Evolutionary conservation across 2,888 invertebrate genomes (phyloP).

Genomic region (Bellardia bayeri): DNA sequence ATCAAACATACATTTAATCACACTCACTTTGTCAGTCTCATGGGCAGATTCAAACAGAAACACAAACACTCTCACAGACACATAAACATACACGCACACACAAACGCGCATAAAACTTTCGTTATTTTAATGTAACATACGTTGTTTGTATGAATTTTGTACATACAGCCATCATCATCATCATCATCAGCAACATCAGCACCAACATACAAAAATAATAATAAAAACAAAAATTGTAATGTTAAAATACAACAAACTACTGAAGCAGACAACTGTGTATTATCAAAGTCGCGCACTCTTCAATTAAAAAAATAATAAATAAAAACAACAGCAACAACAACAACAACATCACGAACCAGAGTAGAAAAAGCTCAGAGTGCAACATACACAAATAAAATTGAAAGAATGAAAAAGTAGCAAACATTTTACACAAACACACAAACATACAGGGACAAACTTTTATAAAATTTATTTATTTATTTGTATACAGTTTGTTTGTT

Average conservation of each 20-base stretch:
- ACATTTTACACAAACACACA: slow-evolving; percentile 42
- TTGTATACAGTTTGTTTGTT: background rate
- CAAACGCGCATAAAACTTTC: slow-evolving; percentile 45
- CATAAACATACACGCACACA: background rate
- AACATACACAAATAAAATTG: slow-evolving; percentile 70
- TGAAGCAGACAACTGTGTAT: slow-evolving; percentile 74
- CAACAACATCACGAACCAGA: background rate
- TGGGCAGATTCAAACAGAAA: slow-evolving; percentile 32
- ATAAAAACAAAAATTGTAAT: slow-evolving; percentile 31
- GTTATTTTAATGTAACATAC: slow-evolving; percentile 36
- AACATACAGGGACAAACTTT: slow-evolving; percentile 39
- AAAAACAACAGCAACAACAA: slow-evolving; percentile 50
- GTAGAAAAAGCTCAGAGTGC: slow-evolving; percentile 55
- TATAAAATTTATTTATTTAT: slow-evolving; percentile 30
- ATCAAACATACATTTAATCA: slow-evolving; percentile 69
- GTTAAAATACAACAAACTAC: slow-evolving; percentile 63
- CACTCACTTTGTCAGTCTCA: slow-evolving; percentile 47
- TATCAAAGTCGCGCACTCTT: slow-evolving; percentile 76
- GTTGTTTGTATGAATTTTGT: background rate
- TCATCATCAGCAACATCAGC: slow-evolving; percentile 12
- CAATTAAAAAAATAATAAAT: slow-evolving; percentile 70
- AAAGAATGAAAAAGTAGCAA: slow-evolving; percentile 68
- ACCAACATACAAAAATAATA: slow-evolving; percentile 49
- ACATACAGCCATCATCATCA: slow-evolving; percentile 12
- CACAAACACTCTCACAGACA: slow-evolving; percentile 3